These are phyloP conservation scores for Cephalopholis sonnerati DNA, from an alignment of 2,113 vertebrate species.

Conservation along the genomic window DNA sequence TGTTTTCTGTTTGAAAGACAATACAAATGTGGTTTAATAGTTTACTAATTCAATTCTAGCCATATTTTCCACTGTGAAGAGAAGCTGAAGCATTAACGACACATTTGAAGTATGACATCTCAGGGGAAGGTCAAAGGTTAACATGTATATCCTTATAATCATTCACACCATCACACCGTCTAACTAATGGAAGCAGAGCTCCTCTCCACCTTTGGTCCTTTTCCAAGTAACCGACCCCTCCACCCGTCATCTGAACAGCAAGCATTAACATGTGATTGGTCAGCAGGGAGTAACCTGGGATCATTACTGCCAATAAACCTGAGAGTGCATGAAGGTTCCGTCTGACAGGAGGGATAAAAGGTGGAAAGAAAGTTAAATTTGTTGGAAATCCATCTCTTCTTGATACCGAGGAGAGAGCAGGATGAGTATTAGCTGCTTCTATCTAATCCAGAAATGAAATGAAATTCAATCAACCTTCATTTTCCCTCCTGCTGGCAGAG, in stretches of 20 bases:
- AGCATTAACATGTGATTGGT: constrained; percentile 70
- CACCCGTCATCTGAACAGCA: constrained; percentile 48
- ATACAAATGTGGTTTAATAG: not conserved
- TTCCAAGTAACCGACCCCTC: constrained; percentile 41
- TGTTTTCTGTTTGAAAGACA: not conserved
- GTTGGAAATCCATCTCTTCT: constrained; percentile 46
- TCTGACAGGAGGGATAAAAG: constrained; percentile 61
- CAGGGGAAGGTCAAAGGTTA: constrained; percentile 40
- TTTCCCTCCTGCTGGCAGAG: constrained; percentile 36
- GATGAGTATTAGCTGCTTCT: constrained; percentile 33
- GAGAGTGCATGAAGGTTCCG: constrained; percentile 59
- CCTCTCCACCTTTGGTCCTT: constrained; percentile 24
- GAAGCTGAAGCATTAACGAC: constrained; percentile 3
- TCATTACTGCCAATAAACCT: constrained; percentile 77
- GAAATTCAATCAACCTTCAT: constrained; percentile 36
- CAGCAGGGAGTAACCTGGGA: constrained; percentile 65
- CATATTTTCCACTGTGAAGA: not conserved
- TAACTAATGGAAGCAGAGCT: constrained; percentile 13
- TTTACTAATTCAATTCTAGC: not conserved
- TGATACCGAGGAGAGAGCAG: constrained; percentile 30
- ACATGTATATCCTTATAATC: constrained; percentile 11
- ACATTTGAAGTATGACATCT: constrained; percentile 27
- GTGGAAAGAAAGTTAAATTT: constrained; percentile 34
- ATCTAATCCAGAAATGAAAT: constrained; percentile 49
- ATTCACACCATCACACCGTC: constrained; percentile 37